These are phyloP conservation scores for Nesometra sesokonis DNA, from an alignment of 35 echinoderm and acorn worm species.

Conservation along the genomic window DNA sequence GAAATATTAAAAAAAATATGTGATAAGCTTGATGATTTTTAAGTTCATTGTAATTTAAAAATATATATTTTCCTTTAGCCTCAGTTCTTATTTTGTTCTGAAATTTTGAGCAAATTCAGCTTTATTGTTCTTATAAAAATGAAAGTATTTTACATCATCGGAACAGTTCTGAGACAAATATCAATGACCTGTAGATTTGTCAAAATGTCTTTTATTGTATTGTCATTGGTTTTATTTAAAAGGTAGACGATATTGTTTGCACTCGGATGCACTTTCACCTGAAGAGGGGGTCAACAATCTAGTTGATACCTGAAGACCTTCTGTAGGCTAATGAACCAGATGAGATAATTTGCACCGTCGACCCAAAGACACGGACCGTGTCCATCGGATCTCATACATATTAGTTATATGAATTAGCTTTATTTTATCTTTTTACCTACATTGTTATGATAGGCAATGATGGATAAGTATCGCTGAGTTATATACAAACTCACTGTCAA, in stretches of 20 bases:
- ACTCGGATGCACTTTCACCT: not conserved
- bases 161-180: no score
- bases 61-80: no score
- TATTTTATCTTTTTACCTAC: not conserved
- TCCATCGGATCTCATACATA: not conserved
- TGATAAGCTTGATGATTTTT: no score
- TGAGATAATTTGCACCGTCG: not conserved
- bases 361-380: not conserved
- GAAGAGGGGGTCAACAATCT: not conserved
- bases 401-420: conserved; percentile 1
- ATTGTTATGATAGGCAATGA: not conserved
- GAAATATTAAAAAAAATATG: no score
- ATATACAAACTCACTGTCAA: not conserved
- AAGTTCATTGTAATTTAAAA: no score
- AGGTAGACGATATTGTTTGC: not conserved
- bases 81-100: no score
- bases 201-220: no score
- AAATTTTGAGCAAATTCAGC: no score
- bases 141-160: no score
- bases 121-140: no score
- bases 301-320: not conserved
- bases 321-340: not conserved
- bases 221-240: not conserved
- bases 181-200: no score
- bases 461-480: not conserved